Base-by-base conservation (phyloP, 2,888 invertebrate species). In the Lamproptera curius region DNA sequence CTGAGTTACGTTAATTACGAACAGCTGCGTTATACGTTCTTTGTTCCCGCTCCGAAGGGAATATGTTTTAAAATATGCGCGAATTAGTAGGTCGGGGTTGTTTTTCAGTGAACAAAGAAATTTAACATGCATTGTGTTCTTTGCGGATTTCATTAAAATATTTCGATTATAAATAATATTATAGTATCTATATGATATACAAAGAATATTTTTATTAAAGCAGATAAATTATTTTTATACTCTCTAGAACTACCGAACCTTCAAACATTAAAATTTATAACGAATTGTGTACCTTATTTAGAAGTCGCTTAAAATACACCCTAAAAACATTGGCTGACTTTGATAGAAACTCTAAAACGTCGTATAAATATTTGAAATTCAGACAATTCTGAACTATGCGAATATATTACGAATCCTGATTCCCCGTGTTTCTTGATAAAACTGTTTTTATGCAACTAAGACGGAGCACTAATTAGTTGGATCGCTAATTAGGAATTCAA, bases 401-500 rank as follows among this genome's bases (percentile, higher is more conserved):
- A 40, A 46, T 17, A 31, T 31, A 41, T 34, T 11, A 16, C 1
- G 39, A 33, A 31, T 13, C 23, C 15, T 11, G 31, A 46, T 10
- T 33, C 16, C 16, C 5, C 16, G 10, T 14, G 28, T 40, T 42
- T 37, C 40, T 26, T 35, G 26, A 35, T 26, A 39, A 43, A 11
- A n/a, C 13, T 11, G 10, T 49, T 44, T 44, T 49, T 49, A 31
- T 44, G 1, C 4, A 1, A 2, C 20, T 28, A 16, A 2, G n/a
- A n/a, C 11, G 31, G 31, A 2, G 16, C 13, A 16, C 40, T 44
- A 49, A 49, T 49, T 49, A 49, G 49, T 44, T 10, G 14, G 11
- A 35, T 44, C 44, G 8, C 39, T 44, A 44, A 49, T 49, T 28
- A 43, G 16, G 20, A 20, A 44, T 40, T 36, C 49, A 20, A 40